Percentiles rank a stretch among this genome's conserved stretches.
phyloP scores from a whole-genome alignment of 2,797 vertebrate species.

The Anableps anableps region DNA sequence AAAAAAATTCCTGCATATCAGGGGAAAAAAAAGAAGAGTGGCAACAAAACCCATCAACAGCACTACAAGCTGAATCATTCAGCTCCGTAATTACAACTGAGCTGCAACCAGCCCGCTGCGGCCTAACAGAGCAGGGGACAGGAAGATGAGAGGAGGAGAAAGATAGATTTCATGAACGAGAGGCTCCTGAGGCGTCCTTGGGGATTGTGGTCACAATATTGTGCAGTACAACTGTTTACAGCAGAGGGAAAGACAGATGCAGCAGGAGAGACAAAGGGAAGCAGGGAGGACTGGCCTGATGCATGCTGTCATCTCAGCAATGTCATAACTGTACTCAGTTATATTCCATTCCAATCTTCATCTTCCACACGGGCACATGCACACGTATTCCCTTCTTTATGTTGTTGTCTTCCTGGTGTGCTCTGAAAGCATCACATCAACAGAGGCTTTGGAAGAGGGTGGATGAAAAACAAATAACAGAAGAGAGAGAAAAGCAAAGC shows the following conservation, averaged over 20 bases:
- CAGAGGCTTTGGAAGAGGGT: neutral
- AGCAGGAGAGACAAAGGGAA: slow-evolving; percentile 18
- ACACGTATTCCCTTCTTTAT: slow-evolving; percentile 24
- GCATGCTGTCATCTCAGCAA: slow-evolving; percentile 54
- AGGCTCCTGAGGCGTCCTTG: slow-evolving; percentile 59
- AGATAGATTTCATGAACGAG: slow-evolving; percentile 74
- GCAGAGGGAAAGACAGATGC: slow-evolving; percentile 49
- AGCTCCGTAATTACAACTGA: slow-evolving; percentile 70
- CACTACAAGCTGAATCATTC: slow-evolving; percentile 69
- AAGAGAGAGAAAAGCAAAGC: slow-evolving; percentile 21
- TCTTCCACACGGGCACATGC: neutral
- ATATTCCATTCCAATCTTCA: slow-evolving; percentile 58
- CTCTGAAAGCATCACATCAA: slow-evolving; percentile 44
- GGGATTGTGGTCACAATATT: slow-evolving; percentile 72
- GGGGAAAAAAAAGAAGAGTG: slow-evolving; percentile 50
- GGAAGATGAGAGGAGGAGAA: slow-evolving; percentile 20
- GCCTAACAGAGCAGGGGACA: slow-evolving; percentile 31
- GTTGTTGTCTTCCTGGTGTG: slow-evolving; percentile 32
- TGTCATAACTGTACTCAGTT: slow-evolving; percentile 66
- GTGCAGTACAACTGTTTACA: slow-evolving; percentile 76
- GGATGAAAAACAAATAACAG: slow-evolving; percentile 36
- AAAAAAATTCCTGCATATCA: slow-evolving; percentile 46
- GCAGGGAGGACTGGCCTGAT: slow-evolving; percentile 42
- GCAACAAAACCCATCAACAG: slow-evolving; percentile 52
- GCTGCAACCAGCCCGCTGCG: slow-evolving; percentile 59